Percentiles rank a stretch among this genome's conserved stretches.
Evolutionary conservation across 2,113 vertebrate species (phyloP).

Genomic region (Mastomys natalensis): DNA sequence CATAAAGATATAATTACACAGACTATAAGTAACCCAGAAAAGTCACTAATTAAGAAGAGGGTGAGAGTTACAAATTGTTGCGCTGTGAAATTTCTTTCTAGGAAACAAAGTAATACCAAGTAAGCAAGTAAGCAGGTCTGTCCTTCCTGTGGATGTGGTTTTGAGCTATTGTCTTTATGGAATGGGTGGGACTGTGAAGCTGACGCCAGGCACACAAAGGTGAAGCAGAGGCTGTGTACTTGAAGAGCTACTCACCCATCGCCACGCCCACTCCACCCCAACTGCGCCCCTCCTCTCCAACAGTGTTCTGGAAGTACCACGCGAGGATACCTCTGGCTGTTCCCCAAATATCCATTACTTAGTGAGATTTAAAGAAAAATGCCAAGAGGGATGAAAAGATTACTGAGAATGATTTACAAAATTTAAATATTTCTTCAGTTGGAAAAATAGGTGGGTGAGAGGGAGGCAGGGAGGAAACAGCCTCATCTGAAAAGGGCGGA

Average conservation of each 20-base stretch:
- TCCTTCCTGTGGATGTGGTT: background rate
- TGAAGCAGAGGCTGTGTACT: background rate
- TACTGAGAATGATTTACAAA: background rate
- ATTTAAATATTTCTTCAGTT: background rate
- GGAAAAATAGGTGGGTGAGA: background rate
- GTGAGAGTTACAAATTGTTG: constrained; percentile 15
- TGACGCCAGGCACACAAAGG: background rate
- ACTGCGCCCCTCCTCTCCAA: fast-evolving
- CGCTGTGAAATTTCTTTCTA: background rate
- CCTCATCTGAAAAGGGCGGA: background rate
- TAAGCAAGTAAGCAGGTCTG: background rate
- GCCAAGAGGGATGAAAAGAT: background rate
- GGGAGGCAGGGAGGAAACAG: background rate
- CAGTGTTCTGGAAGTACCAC: background rate
- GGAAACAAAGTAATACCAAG: background rate
- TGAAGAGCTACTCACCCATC: background rate
- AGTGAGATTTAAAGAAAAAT: background rate
- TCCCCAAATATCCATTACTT: background rate
- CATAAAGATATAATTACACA: constrained; percentile 1
- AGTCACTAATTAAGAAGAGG: background rate
- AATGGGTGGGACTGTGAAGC: background rate
- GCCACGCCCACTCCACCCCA: too few relatives aligned
- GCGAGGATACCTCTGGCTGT: background rate
- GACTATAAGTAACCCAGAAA: background rate
- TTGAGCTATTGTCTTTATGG: background rate